Percentiles rank a stretch among this genome's conserved stretches.
These are phyloP conservation scores for Pterostichus niger DNA, from an alignment of 2,888 invertebrate genomes.

Conservation along the genomic window DNA sequence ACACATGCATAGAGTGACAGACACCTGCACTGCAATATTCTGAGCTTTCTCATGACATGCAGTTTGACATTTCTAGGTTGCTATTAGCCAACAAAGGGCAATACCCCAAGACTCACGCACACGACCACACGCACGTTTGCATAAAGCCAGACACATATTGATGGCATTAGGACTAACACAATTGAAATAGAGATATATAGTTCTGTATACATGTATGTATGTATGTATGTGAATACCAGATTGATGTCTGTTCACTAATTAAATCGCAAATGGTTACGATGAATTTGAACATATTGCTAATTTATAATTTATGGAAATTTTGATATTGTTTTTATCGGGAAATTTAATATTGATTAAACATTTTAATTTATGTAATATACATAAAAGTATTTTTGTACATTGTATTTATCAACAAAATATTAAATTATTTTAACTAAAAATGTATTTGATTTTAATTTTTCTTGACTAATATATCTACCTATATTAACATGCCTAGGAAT, in stretches of 20 bases:
- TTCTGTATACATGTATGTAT: background rate
- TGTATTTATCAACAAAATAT: no score
- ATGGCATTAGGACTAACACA: constrained; percentile 41
- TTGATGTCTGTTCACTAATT: constrained; percentile 31
- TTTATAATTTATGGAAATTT: background rate
- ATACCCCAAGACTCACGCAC: constrained; percentile 45
- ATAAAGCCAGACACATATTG: constrained; percentile 29
- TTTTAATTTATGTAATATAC: no score
- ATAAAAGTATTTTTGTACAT: no score
- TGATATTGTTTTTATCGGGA: no score
- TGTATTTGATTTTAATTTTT: no score
- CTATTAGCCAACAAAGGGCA: constrained; percentile 40
- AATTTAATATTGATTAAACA: no score
- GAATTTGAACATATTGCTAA: background rate
- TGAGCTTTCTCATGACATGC: constrained; percentile 24
- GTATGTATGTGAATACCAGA: background rate
- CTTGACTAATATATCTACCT: no score
- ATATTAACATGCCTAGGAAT: no score
- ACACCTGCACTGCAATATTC: constrained; percentile 35
- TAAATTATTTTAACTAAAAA: no score
- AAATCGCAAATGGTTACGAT: constrained; percentile 24
- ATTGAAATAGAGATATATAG: constrained; percentile 42
- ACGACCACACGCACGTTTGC: background rate
- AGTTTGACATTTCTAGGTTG: constrained; percentile 42
- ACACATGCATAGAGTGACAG: background rate